Conservation (phyloP, 2,797 vertebrate genomes). For the Pseudopleuronectes americanus region DNA sequence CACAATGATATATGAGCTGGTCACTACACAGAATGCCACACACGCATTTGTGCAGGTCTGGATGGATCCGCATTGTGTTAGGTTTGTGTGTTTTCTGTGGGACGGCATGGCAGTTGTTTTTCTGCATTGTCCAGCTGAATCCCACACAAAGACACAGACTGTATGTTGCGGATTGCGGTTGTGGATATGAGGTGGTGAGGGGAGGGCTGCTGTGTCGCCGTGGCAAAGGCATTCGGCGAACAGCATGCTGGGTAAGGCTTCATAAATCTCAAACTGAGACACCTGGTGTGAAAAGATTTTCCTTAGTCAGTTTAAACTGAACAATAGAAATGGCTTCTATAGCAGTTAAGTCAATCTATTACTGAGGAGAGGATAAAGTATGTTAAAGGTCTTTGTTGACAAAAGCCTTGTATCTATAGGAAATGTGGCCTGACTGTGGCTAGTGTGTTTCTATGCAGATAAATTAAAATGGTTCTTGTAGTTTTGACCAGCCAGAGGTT, state of each 20-base stretch:
- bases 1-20: conserved; percentile 11
- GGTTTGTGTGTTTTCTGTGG: conserved; percentile 13
- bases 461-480: not conserved
- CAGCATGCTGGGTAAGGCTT: not conserved
- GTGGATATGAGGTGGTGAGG: not conserved
- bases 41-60: conserved; percentile 20
- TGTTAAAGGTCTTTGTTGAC: conserved; percentile 8
- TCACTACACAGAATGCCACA: not conserved
- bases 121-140: not conserved
- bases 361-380: too few relatives aligned
- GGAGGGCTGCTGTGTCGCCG: not conserved
- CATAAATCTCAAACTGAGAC: not conserved
- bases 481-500: not conserved
- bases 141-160: not conserved
- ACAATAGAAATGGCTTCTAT: too few relatives aligned
- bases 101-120: conserved; percentile 12
- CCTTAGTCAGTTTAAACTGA: too few relatives aligned
- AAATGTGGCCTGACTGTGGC: not conserved
- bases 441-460: not conserved
- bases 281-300: too few relatives aligned
- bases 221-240: not conserved
- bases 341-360: too few relatives aligned
- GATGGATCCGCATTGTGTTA: conserved; percentile 60
- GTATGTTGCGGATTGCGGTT: not conserved
- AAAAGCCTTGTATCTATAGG: conserved; percentile 2